Conservation (phyloP, 2,888 invertebrate species). For the Cotesia congregata region DNA sequence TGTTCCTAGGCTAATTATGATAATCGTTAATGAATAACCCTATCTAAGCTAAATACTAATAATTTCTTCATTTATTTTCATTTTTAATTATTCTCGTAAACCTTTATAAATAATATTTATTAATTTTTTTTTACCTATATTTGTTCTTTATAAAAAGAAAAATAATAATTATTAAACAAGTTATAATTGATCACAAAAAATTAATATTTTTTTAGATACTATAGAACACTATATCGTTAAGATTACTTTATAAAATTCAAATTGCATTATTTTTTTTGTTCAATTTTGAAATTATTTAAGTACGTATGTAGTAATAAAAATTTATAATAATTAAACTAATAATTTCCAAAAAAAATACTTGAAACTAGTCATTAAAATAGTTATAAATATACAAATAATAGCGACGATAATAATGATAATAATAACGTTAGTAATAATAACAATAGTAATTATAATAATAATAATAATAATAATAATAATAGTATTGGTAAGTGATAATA, state of each 20-base stretch:
- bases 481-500: background rate
- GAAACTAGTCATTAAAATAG: background rate
- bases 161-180: background rate
- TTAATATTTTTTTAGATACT: background rate
- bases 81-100: slow-evolving; percentile 34
- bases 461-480: background rate
- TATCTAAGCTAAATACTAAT: slow-evolving; percentile 60
- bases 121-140: slow-evolving; percentile 35
- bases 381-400: background rate
- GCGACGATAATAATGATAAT: background rate
- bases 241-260: background rate
- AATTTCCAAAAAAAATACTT: background rate
- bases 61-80: slow-evolving; percentile 50
- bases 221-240: background rate
- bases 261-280: background rate
- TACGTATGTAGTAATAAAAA: background rate
- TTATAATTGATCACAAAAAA: background rate
- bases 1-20: slow-evolving; percentile 59
- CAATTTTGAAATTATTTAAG: background rate
- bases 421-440: background rate
- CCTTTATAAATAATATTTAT: slow-evolving; percentile 44
- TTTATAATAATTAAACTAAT: background rate
- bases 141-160: background rate
- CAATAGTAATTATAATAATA: background rate
- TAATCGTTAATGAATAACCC: slow-evolving; percentile 55